Conservation (phyloP, 2,888 invertebrate species). For the Drosophila seclusa region DNA sequence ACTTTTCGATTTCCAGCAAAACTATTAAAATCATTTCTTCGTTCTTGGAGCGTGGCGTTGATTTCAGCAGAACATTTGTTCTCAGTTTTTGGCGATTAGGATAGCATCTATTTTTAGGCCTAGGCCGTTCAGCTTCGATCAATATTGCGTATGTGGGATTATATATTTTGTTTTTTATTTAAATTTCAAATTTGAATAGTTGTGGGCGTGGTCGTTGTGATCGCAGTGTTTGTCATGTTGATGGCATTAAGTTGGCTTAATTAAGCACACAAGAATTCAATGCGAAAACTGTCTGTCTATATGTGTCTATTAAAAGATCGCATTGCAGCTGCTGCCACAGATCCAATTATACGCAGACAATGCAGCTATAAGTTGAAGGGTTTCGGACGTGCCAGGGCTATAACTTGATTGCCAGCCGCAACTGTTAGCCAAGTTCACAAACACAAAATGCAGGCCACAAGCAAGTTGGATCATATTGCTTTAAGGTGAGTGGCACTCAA, state of each 20-base stretch:
- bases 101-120: slow-evolving; percentile 70
- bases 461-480: slow-evolving; percentile 4
- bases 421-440: slow-evolving; percentile 74
- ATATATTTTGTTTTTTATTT: not conserved
- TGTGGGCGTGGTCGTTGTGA: slow-evolving; percentile 38
- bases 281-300: slow-evolving; percentile 11
- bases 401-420: slow-evolving; percentile 67
- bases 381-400: slow-evolving; percentile 69
- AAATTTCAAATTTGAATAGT: not conserved
- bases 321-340: slow-evolving; percentile 50
- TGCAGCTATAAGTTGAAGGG: slow-evolving; percentile 33
- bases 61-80: slow-evolving; percentile 37
- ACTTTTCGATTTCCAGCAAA: slow-evolving; percentile 57
- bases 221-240: slow-evolving; percentile 12
- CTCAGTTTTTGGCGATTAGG: slow-evolving; percentile 47
- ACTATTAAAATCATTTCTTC: slow-evolving; percentile 32
- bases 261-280: slow-evolving; percentile 66
- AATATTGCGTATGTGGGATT: slow-evolving; percentile 34
- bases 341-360: slow-evolving; percentile 58
- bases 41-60: slow-evolving; percentile 47
- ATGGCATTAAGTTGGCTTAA: slow-evolving; percentile 72
- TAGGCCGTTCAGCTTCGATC: slow-evolving; percentile 34
- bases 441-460: slow-evolving; percentile 4
- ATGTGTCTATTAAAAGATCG: slow-evolving; percentile 26
- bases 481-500: not conserved